These are phyloP conservation scores for Menidia beryllina DNA, from an alignment of 2,113 vertebrate genomes.

Conservation along the genomic window DNA sequence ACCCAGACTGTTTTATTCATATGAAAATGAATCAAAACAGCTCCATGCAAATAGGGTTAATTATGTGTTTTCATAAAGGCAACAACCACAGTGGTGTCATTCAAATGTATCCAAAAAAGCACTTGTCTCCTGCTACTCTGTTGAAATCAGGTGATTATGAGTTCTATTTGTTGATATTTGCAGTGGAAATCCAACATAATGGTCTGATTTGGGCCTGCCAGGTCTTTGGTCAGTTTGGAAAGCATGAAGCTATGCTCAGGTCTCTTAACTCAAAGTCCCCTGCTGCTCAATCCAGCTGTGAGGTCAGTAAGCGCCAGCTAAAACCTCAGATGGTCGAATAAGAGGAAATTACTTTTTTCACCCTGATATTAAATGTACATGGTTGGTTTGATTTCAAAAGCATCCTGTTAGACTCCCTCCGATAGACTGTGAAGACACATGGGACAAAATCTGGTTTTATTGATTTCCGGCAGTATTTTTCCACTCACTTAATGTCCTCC, in stretches of 20 bases:
- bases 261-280: constrained; percentile 32
- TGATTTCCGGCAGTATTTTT: constrained; percentile 13
- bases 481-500: not conserved
- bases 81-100: not conserved
- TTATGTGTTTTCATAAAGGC: not conserved
- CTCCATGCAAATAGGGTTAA: constrained; percentile 1
- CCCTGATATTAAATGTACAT: constrained; percentile 55
- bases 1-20: not conserved
- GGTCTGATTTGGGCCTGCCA: constrained; percentile 50
- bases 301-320: constrained; percentile 56
- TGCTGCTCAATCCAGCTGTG: constrained; percentile 52
- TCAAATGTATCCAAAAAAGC: constrained; percentile 21
- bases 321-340: constrained; percentile 48
- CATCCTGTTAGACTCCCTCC: constrained; percentile 26
- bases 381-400: constrained; percentile 51
- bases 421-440: constrained; percentile 18
- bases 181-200: constrained; percentile 42
- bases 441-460: constrained; percentile 21
- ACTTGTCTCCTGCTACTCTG: constrained; percentile 6
- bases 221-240: constrained; percentile 48
- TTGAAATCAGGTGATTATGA: constrained; percentile 52
- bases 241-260: constrained; percentile 20
- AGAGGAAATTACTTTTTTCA: constrained; percentile 61
- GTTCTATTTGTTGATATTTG: constrained; percentile 37
- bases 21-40: not conserved